Percentiles rank a stretch among this genome's conserved stretches.
Evolutionary conservation across 2,888 invertebrate species (phyloP).

Genomic region (Drosophila ustulata): DNA sequence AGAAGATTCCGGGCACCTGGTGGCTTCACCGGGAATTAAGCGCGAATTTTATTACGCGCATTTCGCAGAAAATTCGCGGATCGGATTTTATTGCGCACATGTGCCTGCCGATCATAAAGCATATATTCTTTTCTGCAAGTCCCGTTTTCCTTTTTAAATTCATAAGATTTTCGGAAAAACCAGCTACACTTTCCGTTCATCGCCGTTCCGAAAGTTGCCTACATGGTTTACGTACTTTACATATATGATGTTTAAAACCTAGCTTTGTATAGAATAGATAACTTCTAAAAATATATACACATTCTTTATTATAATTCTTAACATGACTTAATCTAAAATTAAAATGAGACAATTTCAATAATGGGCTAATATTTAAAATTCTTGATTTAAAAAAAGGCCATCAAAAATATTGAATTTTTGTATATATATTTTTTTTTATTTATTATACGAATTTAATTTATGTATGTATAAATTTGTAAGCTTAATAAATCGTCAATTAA

Average conservation of each 20-base stretch:
- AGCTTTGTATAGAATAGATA: background rate
- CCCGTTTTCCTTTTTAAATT: constrained; percentile 62
- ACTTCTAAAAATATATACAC: background rate
- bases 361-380: no score
- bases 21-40: constrained; percentile 49
- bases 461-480: background rate
- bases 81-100: constrained; percentile 59
- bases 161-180: constrained; percentile 79
- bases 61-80: constrained; percentile 71
- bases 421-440: no score
- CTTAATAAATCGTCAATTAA: background rate
- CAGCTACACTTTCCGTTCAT: constrained; percentile 67
- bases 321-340: background rate
- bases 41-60: constrained; percentile 52
- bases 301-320: background rate
- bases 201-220: constrained; percentile 6
- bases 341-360: no score
- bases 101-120: constrained; percentile 52
- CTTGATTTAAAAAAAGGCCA: no score
- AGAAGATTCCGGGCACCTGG: constrained; percentile 50
- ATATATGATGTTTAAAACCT: background rate
- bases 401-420: no score
- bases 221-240: background rate
- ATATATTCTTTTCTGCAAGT: constrained; percentile 5
- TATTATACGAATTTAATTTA: no score